Base-by-base conservation (phyloP, 2,888 invertebrate genomes). In the Lucinisca nassula region DNA sequence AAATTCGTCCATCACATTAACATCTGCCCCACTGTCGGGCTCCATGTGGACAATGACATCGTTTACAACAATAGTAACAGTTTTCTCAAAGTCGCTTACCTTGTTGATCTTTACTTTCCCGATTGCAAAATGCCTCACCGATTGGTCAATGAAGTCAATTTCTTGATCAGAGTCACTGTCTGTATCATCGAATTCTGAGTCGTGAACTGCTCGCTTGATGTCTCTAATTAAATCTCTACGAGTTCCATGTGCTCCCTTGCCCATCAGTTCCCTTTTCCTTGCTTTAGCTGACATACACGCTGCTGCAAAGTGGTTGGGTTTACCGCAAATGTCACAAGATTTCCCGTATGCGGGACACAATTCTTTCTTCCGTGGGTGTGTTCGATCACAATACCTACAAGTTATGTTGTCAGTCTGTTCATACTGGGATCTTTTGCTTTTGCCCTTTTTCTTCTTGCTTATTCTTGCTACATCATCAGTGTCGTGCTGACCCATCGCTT, bases 81-180 rank as follows among this genome's bases (percentile, higher is more conserved):
- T 73, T 73, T 73, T 75, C 17, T 75, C 45, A 49, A 30, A 49
- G 49, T 75, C 75, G 45, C 75, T 49, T 32, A 75, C 35, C 75
- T 49, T 75, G 27, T 58, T 77, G 55, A 77, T 24, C 37, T 77
- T 77, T 55, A 77, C 55, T 55, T 77, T 77, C 6, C 77, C 58
- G 0, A 77, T n/a, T 35, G n/a, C 35, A 24, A 58, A 35, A 58
- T 77, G 77, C 14, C 55, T 77, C 14, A 77, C 55, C 12, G 55
- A 55, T 21, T 35, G 17, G 12, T 58, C 58, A 35, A 77, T 27
- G 30, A 75, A 75, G 27, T 49, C 45, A n/a, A 12, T 21, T 1
- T 49, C 75, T 49, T 27, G 27, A 49, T 30, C 14, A 1, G 10
- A 24, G 51, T 75, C 75, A n/a, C 51, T 51, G 2, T 67, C 67